These are phyloP conservation scores for Stenopsyche tienmushanensis DNA, from an alignment of 1,140 invertebrate genomes.

Conservation along the genomic window DNA sequence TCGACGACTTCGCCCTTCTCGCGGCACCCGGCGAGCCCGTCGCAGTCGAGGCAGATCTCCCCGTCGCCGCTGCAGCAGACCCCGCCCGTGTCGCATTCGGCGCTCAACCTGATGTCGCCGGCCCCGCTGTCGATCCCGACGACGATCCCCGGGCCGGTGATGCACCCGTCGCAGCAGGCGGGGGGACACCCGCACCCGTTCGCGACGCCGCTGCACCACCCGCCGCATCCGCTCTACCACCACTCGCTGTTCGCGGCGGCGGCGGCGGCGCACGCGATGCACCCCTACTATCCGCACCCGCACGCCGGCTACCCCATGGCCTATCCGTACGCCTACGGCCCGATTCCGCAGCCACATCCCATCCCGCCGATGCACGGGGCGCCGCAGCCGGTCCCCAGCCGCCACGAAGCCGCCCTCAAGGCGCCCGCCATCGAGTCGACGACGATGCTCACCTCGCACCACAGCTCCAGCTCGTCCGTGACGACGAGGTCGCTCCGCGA, in stretches of 20 bases:
- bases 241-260: constrained; percentile 63
- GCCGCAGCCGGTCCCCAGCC: constrained; percentile 54
- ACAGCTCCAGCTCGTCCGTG: constrained; percentile 63
- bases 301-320: constrained; percentile 68
- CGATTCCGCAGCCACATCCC: constrained; percentile 69
- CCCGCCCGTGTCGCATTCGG: constrained; percentile 57
- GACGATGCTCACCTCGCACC: constrained; percentile 68
- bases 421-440: constrained; percentile 63
- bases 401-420: constrained; percentile 48
- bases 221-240: constrained; percentile 66
- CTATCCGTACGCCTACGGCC: constrained; percentile 69
- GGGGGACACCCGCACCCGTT: constrained; percentile 64
- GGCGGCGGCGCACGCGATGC: constrained; percentile 61
- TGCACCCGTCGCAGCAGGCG: constrained; percentile 67
- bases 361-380: constrained; percentile 67
- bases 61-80: constrained; percentile 54
- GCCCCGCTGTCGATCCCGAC: constrained; percentile 63
- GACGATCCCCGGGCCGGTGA: constrained; percentile 67
- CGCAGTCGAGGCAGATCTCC: constrained; percentile 52
- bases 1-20: constrained; percentile 53
- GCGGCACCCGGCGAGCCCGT: constrained; percentile 53
- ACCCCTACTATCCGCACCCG: constrained; percentile 68
- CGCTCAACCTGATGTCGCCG: constrained; percentile 62
- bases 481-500: constrained; percentile 60
- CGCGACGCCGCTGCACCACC: constrained; percentile 58